These are phyloP conservation scores for Sternotherus odoratus DNA, from an alignment of 2,797 vertebrate genomes.

Conservation along the genomic window DNA sequence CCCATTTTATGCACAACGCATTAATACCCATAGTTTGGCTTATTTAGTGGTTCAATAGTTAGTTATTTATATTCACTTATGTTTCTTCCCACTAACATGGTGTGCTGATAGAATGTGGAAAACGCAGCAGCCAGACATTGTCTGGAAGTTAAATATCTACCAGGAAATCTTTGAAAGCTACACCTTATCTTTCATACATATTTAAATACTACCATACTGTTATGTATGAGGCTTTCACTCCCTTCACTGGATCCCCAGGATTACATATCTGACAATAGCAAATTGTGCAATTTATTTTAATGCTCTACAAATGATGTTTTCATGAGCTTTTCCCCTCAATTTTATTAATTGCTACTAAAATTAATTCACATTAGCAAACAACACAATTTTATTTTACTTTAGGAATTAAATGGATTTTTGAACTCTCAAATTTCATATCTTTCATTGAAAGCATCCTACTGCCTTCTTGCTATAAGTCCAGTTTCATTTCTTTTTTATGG, in stretches of 20 bases:
- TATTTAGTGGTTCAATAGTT: not conserved
- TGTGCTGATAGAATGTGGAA: constrained; percentile 10
- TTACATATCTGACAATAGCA: constrained; percentile 21
- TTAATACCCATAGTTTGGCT: not conserved
- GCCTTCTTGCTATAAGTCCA: not conserved
- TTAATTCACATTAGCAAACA: constrained; percentile 8
- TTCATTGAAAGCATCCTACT: not conserved
- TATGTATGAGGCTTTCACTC: constrained; percentile 44
- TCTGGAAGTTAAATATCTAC: constrained; percentile 64
- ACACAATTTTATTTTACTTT: not conserved
- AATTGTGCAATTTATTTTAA: constrained; percentile 21
- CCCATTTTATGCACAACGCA: not conserved
- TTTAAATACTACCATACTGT: constrained; percentile 61
- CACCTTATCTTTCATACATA: constrained; percentile 66
- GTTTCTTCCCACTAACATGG: not conserved
- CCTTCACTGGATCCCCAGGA: not conserved
- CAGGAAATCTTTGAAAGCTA: constrained; percentile 66
- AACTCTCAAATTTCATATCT: not conserved
- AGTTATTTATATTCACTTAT: not conserved
- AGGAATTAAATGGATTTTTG: not conserved
- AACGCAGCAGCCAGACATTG: constrained; percentile 47
- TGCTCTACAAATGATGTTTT: not conserved
- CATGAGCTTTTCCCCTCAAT: not conserved
- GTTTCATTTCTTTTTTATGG: not conserved
- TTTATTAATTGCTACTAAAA: not conserved